phyloP scores from a whole-genome alignment of 2,113 vertebrate genomes.

The Hyperopisus bebe region DNA sequence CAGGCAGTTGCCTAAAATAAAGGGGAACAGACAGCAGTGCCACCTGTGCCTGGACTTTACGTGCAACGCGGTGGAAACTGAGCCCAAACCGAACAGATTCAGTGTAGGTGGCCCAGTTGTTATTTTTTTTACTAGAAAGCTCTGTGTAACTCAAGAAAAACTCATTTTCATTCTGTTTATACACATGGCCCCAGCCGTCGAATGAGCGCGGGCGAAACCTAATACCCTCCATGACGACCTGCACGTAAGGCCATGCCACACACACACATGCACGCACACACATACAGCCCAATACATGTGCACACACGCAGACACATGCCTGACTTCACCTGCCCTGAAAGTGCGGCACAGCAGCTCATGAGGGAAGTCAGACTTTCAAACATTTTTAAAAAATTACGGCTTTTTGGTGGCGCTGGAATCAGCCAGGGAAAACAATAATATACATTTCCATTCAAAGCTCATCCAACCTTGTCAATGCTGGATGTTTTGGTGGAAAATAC shows the following conservation, averaged over 20 bases:
- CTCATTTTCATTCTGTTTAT: conserved; percentile 12
- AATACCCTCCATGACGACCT: not conserved
- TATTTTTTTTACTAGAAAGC: conserved; percentile 15
- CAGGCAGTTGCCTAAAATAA: not conserved
- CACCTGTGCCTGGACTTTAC: not conserved
- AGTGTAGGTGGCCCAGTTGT: not conserved
- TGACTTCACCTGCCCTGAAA: not conserved
- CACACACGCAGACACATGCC: not conserved
- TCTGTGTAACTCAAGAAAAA: conserved; percentile 15
- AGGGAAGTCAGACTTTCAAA: conserved; percentile 7
- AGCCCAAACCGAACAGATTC: not conserved
- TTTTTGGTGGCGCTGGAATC: conserved; percentile 7
- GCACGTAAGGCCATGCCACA: not conserved
- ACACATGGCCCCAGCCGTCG: conserved; percentile 2
- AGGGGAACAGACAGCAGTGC: not conserved
- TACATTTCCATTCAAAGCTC: conserved; percentile 21
- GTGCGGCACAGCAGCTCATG: not conserved
- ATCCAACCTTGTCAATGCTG: conserved; percentile 15
- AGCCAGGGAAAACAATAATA: conserved; percentile 26
- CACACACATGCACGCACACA: not conserved
- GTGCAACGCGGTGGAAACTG: not conserved
- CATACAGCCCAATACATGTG: not conserved
- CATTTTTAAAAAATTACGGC: not conserved
- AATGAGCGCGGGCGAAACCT: not conserved
- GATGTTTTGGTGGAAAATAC: conserved; percentile 39